Conservation (phyloP, 35 echinoderm and acorn worm species). For the Ophioderma brevispina region DNA sequence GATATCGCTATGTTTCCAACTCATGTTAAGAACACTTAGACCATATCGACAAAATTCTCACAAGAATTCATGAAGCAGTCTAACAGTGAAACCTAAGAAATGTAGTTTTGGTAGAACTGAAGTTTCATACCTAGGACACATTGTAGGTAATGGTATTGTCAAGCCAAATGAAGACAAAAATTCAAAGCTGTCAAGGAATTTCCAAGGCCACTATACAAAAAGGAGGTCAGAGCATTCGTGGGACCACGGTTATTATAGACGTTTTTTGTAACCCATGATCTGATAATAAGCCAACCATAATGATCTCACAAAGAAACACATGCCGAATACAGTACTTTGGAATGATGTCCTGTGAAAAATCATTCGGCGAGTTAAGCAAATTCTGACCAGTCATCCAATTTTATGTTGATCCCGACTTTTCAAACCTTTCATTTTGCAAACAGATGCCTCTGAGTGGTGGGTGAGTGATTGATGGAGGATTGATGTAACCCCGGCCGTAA, state of each 20-base stretch:
- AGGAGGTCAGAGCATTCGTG: background rate
- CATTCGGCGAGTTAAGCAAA: slow-evolving; percentile 4
- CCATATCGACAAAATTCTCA: background rate
- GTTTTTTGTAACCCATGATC: background rate
- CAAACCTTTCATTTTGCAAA: slow-evolving; percentile 17
- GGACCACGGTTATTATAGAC: background rate
- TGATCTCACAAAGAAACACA: background rate
- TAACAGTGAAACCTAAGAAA: background rate
- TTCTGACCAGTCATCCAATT: background rate
- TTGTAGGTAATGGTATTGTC: background rate
- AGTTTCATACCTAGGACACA: background rate
- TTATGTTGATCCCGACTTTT: slow-evolving; percentile 26
- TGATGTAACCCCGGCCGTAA: too few relatives aligned
- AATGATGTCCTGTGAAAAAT: background rate
- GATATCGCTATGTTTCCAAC: background rate
- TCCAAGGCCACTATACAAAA: background rate
- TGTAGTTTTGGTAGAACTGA: background rate
- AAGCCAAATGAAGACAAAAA: background rate
- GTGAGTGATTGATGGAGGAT: too few relatives aligned
- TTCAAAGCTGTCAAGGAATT: background rate
- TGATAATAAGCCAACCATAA: background rate
- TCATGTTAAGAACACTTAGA: background rate
- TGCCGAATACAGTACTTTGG: background rate
- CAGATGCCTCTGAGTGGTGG: too few relatives aligned
- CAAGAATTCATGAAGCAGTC: background rate